Percentiles rank a stretch among this genome's conserved stretches.
Evolutionary conservation across 2,888 invertebrate genomes (phyloP).

Genomic region (Lampropteryx suffumata): DNA sequence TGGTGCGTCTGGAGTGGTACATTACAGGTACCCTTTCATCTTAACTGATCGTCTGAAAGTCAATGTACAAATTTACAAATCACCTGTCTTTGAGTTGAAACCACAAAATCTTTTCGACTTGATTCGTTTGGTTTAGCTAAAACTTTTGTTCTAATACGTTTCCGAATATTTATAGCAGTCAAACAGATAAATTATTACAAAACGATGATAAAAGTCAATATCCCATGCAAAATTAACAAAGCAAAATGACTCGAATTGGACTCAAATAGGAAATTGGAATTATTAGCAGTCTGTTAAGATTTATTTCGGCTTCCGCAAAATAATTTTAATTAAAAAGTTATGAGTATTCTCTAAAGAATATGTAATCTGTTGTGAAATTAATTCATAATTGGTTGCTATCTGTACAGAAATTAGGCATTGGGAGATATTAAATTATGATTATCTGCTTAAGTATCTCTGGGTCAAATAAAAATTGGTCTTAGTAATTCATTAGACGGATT

Average conservation of each 20-base stretch:
- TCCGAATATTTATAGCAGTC: no score
- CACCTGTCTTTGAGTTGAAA: slow-evolving; percentile 11
- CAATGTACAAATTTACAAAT: slow-evolving; percentile 27
- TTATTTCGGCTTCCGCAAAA: slow-evolving; percentile 59
- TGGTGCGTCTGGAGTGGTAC: slow-evolving; percentile 29
- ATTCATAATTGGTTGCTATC: slow-evolving; percentile 69
- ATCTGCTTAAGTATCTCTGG: no score
- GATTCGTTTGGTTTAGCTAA: no score
- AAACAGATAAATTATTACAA: no score
- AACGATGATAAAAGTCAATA: background rate
- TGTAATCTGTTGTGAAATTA: slow-evolving; percentile 75
- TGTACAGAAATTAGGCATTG: slow-evolving; percentile 37
- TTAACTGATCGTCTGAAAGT: slow-evolving; percentile 34
- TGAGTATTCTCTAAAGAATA: slow-evolving; percentile 64
- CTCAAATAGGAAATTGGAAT: slow-evolving; percentile 52
- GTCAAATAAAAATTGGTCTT: no score
- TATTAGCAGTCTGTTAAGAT: slow-evolving; percentile 60
- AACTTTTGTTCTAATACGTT: no score
- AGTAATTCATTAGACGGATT: no score
- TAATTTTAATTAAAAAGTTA: slow-evolving; percentile 78
- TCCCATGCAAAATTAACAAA: background rate
- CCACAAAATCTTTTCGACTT: no score
- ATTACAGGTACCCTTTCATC: slow-evolving; percentile 34
- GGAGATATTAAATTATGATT: slow-evolving; percentile 17
- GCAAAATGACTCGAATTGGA: slow-evolving; percentile 3